These are phyloP conservation scores for Cochlearius cochlearius DNA, from an alignment of 2,113 vertebrate species.

Conservation along the genomic window DNA sequence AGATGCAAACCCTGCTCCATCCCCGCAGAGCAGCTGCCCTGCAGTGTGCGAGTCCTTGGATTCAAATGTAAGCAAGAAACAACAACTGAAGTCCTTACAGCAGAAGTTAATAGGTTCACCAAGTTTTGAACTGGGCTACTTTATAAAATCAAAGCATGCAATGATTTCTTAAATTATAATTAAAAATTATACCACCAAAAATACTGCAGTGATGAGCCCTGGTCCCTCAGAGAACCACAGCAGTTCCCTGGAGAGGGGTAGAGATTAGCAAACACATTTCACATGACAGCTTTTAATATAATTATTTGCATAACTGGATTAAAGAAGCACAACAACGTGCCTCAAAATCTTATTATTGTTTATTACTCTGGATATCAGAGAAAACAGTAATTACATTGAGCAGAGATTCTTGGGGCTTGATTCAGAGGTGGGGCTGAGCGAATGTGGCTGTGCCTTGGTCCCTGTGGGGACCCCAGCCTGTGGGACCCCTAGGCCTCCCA, in stretches of 20 bases:
- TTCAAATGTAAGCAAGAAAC: background rate
- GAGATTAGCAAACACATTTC: background rate
- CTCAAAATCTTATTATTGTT: slow-evolving; percentile 25
- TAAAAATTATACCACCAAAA: background rate
- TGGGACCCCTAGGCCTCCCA: too few species aligned
- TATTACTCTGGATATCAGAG: slow-evolving; percentile 6
- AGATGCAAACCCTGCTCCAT: background rate
- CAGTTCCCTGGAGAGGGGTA: background rate
- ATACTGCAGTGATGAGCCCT: background rate
- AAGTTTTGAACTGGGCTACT: background rate
- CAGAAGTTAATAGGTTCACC: background rate
- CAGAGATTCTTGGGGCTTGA: background rate
- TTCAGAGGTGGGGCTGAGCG: background rate
- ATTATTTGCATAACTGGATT: slow-evolving; percentile 44
- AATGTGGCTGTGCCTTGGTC: rapidly evolving
- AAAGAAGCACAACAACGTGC: background rate
- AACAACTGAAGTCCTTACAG: background rate
- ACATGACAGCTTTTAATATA: background rate
- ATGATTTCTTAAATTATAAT: background rate
- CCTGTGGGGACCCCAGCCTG: background rate
- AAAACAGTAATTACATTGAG: background rate
- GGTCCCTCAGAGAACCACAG: background rate
- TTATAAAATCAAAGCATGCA: background rate
- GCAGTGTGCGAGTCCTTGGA: background rate
- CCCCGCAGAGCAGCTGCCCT: background rate